These are phyloP conservation scores for Bombus sylvicola DNA, from an alignment of 1,140 invertebrate species.

Conservation along the genomic window DNA sequence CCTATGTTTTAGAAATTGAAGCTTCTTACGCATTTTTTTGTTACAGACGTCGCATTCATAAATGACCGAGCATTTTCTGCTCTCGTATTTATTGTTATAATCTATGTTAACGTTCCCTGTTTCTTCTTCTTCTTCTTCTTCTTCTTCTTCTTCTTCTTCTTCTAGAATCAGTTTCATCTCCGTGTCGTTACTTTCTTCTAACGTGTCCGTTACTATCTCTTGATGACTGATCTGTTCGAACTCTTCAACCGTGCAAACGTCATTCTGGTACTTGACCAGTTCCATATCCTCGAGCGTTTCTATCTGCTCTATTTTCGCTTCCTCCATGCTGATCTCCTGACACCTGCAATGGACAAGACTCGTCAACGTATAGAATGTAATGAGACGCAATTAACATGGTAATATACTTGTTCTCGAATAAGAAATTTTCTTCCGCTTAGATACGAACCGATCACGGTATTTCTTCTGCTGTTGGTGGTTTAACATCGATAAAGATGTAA, in stretches of 20 bases:
- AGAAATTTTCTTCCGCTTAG: constrained; percentile 9
- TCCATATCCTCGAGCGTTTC: constrained; percentile 45
- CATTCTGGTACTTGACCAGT: constrained; percentile 45
- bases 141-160: not conserved
- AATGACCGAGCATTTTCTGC: not conserved
- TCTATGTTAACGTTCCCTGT: not conserved
- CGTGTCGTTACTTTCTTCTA: constrained; percentile 21
- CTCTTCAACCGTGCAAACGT: constrained; percentile 43
- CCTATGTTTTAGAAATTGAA: constrained; percentile 60
- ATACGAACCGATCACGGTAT: not conserved
- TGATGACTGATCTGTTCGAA: constrained; percentile 50
- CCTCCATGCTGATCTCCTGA: constrained; percentile 34
- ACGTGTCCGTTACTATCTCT: constrained; percentile 51
- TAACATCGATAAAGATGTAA: not conserved
- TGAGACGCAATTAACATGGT: not conserved
- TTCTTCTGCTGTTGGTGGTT: constrained; percentile 2
- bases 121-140: not conserved
- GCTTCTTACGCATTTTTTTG: constrained; percentile 61
- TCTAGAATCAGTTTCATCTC: constrained; percentile 7
- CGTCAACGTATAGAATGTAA: constrained; percentile 58
- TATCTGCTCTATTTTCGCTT: constrained; percentile 47
- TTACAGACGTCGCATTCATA: constrained; percentile 68
- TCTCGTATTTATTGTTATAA: not conserved
- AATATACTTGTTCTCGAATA: constrained; percentile 8
- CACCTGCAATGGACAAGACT: constrained; percentile 69